phyloP scores from a whole-genome alignment of 2,113 vertebrate genomes.

The Gymnarchus niloticus region DNA sequence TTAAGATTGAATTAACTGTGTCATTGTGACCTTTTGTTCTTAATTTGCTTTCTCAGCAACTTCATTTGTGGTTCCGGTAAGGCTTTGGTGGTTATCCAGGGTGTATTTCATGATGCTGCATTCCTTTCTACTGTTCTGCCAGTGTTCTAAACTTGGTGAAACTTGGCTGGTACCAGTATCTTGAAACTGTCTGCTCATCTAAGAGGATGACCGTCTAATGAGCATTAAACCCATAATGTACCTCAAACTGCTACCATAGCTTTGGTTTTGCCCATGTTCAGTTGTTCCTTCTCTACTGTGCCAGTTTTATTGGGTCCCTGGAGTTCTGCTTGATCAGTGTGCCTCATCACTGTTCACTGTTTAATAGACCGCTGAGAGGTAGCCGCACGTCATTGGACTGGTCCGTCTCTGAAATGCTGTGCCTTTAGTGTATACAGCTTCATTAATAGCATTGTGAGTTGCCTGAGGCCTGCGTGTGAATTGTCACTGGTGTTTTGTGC shows the following conservation, averaged over 20 bases:
- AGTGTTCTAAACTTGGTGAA: not conserved
- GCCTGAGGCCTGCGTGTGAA: not conserved
- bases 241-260: not conserved
- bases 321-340: not conserved
- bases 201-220: too few relatives aligned
- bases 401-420: not conserved
- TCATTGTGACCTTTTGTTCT: too few relatives aligned
- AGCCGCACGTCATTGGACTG: not conserved
- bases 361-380: too few relatives aligned
- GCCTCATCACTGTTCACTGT: not conserved
- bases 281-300: not conserved
- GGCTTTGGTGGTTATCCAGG: not conserved
- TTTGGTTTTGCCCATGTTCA: not conserved
- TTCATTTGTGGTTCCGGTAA: not conserved
- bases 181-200: too few relatives aligned
- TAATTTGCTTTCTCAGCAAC: too few relatives aligned
- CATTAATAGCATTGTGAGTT: not conserved
- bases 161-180: too few relatives aligned
- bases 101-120: not conserved
- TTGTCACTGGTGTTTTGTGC: not conserved
- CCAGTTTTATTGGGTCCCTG: not conserved
- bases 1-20: too few relatives aligned
- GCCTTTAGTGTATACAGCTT: not conserved
- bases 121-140: not conserved
- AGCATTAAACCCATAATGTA: not conserved